Evolutionary conservation across 2,888 invertebrate genomes (phyloP).

Genomic region (Ashinkailepas kermadecensis): DNA sequence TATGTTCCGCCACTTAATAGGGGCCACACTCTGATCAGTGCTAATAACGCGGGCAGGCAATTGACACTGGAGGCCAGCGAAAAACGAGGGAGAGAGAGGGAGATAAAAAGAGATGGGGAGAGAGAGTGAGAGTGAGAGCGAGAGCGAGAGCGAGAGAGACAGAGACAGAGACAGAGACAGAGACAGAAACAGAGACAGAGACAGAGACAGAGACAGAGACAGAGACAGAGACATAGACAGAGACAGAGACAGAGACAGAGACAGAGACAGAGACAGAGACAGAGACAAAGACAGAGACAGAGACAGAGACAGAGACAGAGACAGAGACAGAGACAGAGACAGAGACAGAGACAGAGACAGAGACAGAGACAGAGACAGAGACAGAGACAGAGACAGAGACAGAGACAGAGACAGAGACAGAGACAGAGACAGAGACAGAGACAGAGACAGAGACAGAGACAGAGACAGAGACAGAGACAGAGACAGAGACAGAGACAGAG

Average conservation of each 20-base stretch:
- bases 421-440: not conserved
- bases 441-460: not conserved
- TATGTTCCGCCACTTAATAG: too few species aligned
- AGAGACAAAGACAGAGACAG: not conserved
- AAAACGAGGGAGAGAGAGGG: not conserved
- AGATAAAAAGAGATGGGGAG: too few species aligned
- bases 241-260: constrained; percentile 21
- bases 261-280: not conserved
- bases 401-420: constrained; percentile 19
- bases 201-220: not conserved
- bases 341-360: constrained; percentile 10
- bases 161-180: constrained; percentile 10
- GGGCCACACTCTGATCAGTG: too few species aligned
- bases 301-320: not conserved
- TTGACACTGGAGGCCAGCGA: too few species aligned
- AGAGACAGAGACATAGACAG: not conserved
- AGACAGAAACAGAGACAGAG: too few species aligned
- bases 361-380: not conserved
- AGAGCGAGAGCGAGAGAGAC: constrained; percentile 12
- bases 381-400: not conserved
- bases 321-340: constrained; percentile 10
- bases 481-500: constrained; percentile 23
- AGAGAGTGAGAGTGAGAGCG: not conserved
- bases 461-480: not conserved
- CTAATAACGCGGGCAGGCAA: too few species aligned